These are phyloP conservation scores for Anoplopoma fimbria DNA, from an alignment of 2,113 vertebrate genomes.

Conservation along the genomic window DNA sequence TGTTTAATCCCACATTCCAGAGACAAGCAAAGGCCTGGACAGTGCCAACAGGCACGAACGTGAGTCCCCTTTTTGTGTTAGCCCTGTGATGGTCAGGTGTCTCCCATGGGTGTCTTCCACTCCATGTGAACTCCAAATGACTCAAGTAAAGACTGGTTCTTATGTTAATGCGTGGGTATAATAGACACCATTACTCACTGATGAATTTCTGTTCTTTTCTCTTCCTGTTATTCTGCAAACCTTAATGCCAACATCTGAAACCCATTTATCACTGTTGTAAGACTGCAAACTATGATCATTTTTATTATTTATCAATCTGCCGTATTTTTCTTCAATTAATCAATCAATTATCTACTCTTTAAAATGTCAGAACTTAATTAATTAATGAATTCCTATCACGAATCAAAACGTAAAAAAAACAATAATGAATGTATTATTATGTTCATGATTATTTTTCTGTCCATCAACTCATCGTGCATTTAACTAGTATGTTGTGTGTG, in stretches of 20 bases:
- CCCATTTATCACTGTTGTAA: not conserved
- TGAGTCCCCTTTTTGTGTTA: conserved; percentile 22
- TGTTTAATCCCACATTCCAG: conserved; percentile 64
- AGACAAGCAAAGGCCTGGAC: conserved; percentile 65
- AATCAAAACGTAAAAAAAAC: too few relatives aligned
- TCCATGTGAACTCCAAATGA: not conserved
- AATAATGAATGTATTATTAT: not conserved
- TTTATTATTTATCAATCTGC: not conserved
- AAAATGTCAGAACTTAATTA: not conserved
- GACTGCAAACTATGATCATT: not conserved
- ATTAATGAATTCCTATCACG: not conserved
- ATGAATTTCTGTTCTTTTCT: conserved; percentile 1
- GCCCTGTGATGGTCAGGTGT: conserved; percentile 46
- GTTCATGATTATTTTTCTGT: not conserved
- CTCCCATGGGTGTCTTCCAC: conserved; percentile 17
- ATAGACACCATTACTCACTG: not conserved
- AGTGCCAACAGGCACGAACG: conserved; percentile 33
- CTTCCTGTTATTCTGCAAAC: not conserved
- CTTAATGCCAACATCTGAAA: not conserved
- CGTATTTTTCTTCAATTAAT: not conserved
- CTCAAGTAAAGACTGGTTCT: conserved; percentile 5
- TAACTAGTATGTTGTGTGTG: too few relatives aligned
- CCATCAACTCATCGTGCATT: not conserved
- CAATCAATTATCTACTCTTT: not conserved
- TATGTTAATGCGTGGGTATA: not conserved